A percentile compares a stretch with the other conserved stretches of the same genome.
These are phyloP conservation scores for Colossoma macropomum DNA, from an alignment of 2,113 vertebrate genomes.

Conservation along the genomic window DNA sequence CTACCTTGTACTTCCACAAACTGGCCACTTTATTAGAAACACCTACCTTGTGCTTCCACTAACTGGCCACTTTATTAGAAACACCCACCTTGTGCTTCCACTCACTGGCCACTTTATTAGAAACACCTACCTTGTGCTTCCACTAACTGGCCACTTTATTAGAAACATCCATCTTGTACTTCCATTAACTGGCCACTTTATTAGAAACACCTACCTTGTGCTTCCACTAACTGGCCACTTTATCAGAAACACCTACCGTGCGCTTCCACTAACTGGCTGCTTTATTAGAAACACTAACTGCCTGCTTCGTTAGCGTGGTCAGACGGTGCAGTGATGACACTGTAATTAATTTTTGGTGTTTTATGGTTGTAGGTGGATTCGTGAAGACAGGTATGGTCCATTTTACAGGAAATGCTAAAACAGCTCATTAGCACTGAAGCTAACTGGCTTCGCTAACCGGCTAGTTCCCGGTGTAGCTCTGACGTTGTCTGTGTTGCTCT, in stretches of 20 bases:
- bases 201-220: no score
- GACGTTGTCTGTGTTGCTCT: constrained; percentile 23
- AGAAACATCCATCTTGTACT: neutral
- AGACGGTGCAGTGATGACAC: neutral
- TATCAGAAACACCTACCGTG: no score
- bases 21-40: neutral
- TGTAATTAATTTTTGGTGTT: constrained; percentile 26
- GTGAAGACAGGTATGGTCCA: constrained; percentile 63
- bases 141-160: neutral
- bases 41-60: no score
- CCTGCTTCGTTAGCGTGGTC: no score
- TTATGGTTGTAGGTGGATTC: constrained; percentile 63
- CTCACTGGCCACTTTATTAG: neutral
- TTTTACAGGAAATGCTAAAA: constrained; percentile 5
- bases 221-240: no score
- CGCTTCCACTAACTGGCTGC: no score
- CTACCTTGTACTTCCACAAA: no score
- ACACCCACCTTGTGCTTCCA: neutral
- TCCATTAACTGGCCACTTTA: neutral
- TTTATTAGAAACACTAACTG: neutral
- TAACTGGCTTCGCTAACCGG: constrained; percentile 35
- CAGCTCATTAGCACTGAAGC: neutral
- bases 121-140: neutral
- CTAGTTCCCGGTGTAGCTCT: neutral
- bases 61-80: neutral